phyloP scores from a whole-genome alignment of 2,797 vertebrate species.

The Phyllotis vaccarum region DNA sequence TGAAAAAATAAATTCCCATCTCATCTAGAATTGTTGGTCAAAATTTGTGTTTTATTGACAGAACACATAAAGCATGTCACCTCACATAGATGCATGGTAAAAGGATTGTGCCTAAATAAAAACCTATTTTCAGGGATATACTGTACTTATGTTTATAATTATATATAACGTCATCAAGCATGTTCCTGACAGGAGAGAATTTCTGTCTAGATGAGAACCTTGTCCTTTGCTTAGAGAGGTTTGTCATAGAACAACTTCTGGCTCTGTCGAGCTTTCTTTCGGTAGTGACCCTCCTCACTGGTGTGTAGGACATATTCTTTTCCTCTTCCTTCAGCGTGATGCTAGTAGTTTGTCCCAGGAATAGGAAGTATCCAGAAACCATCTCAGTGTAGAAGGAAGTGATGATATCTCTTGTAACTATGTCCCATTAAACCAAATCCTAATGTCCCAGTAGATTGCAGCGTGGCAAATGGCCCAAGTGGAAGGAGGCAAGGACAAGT shows the following conservation, averaged over 20 bases:
- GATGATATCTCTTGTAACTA: background rate
- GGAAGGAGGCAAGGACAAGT: background rate
- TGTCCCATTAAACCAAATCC: background rate
- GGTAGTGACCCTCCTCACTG: background rate
- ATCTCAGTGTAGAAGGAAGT: background rate
- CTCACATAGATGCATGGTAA: background rate
- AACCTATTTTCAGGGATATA: constrained; percentile 25
- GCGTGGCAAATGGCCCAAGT: background rate
- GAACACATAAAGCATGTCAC: background rate
- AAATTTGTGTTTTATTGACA: constrained; percentile 42
- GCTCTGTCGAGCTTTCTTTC: background rate
- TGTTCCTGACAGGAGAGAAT: constrained; percentile 25
- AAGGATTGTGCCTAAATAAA: constrained; percentile 1
- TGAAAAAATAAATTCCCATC: background rate
- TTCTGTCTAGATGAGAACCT: background rate
- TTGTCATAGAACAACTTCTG: background rate
- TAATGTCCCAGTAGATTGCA: background rate
- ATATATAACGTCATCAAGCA: background rate
- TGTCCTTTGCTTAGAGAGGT: constrained; percentile 22
- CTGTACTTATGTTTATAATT: constrained; percentile 24
- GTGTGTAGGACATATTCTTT: background rate
- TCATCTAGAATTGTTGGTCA: background rate
- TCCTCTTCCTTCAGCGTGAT: background rate
- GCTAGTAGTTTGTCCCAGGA: background rate
- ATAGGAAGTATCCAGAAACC: background rate